A percentile compares a stretch with the other conserved stretches of the same genome.
Conservation (phyloP, 2,888 invertebrate species). For the Diplazon laetatorius region DNA sequence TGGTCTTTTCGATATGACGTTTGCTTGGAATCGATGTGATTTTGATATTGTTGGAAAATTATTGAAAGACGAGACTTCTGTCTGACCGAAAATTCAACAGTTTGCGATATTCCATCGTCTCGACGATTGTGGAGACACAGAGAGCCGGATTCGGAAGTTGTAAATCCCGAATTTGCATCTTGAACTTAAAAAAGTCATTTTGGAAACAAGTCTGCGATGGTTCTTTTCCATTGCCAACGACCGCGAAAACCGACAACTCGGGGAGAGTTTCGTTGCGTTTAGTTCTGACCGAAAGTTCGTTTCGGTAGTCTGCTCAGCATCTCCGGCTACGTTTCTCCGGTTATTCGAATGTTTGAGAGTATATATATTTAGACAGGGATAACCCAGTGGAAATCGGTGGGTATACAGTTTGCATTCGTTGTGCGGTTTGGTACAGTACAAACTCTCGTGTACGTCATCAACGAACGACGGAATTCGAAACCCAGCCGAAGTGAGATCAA, state of each 20-base stretch:
- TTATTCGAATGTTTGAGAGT: constrained; percentile 46
- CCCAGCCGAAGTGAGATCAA: too few species aligned
- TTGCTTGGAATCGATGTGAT: too few species aligned
- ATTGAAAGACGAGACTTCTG: too few species aligned
- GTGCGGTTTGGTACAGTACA: constrained; percentile 45
- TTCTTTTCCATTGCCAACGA: constrained; percentile 6
- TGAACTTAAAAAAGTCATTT: constrained; percentile 11
- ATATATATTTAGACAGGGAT: constrained; percentile 70
- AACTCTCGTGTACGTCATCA: too few species aligned
- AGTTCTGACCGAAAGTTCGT: constrained; percentile 12
- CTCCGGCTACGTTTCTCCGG: constrained; percentile 34
- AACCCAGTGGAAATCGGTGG: constrained; percentile 61
- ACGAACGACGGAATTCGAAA: too few species aligned
- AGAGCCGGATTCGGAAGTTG: constrained; percentile 7
- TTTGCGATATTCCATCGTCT: neutral
- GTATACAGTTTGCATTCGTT: constrained; percentile 48
- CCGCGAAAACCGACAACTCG: neutral
- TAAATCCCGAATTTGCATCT: constrained; percentile 9
- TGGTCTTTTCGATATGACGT: too few species aligned
- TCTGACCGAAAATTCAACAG: neutral
- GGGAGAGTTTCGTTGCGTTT: constrained; percentile 23
- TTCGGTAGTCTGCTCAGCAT: constrained; percentile 32
- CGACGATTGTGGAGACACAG: neutral
- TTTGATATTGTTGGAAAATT: too few species aligned
- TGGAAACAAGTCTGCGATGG: constrained; percentile 29